phyloP scores from a whole-genome alignment of 2,888 invertebrate genomes.

The Augochlorella aurata region DNA sequence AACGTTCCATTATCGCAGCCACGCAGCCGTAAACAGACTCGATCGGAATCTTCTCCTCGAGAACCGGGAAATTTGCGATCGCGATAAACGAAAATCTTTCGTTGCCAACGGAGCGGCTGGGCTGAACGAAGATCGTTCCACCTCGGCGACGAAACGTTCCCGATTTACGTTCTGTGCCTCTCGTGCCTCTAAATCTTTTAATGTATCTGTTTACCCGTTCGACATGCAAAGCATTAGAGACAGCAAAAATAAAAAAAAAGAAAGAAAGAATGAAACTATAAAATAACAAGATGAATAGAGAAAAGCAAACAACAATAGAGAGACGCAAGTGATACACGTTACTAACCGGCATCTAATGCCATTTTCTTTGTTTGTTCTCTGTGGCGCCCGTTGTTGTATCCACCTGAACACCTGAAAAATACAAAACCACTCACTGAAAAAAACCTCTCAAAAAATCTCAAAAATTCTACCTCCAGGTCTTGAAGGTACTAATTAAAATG shows the following conservation, averaged over 20 bases:
- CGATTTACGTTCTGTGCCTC: slow-evolving; percentile 54
- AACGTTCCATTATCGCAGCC: neutral
- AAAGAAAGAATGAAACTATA: neutral
- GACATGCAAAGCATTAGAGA: slow-evolving; percentile 39
- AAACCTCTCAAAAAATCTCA: slow-evolving; percentile 80
- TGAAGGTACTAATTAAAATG: slow-evolving; percentile 81
- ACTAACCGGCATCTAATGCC: slow-evolving; percentile 80
- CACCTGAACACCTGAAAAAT: slow-evolving; percentile 80
- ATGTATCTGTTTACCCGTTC: slow-evolving; percentile 52
- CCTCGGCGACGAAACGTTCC: slow-evolving; percentile 19
- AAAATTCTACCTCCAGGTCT: slow-evolving; percentile 81
- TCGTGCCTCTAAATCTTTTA: slow-evolving; percentile 54
- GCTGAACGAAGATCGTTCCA: neutral
- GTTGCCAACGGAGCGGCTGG: neutral
- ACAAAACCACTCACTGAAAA: slow-evolving; percentile 79
- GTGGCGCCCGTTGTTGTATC: slow-evolving; percentile 81
- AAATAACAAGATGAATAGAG: neutral
- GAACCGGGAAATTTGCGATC: neutral
- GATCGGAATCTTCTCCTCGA: neutral
- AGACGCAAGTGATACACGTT: slow-evolving; percentile 68
- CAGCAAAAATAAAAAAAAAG: slow-evolving; percentile 22
- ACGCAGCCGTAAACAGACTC: neutral
- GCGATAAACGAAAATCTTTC: neutral
- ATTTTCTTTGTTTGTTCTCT: slow-evolving; percentile 81
- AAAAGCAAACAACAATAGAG: slow-evolving; percentile 23